Base-by-base conservation (phyloP, 1,140 invertebrate species). In the Vollenhovia emeryi region DNA sequence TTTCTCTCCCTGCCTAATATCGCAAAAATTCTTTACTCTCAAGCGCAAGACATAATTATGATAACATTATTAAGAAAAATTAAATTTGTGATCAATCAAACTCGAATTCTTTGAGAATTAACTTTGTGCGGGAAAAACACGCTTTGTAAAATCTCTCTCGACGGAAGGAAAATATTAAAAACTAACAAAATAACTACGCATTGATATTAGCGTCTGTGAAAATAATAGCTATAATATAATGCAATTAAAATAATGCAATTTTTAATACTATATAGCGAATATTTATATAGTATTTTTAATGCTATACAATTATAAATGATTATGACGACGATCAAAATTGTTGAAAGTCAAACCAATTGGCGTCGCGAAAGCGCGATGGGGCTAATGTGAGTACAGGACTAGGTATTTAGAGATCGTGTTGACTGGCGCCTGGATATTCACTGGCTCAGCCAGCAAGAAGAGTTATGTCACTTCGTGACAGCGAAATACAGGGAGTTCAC, bases 1-100 rank as follows among this genome's bases (percentile, higher is more conserved):
- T 55, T 11, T 57, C 9, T 45, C 11, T 45, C 0, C 36, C 21
- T 21, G 36, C 36, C 40, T 27, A 45, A 59, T 82, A 82, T 66
- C 18, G 33, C n/a, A 18, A 80, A 82, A 82, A 73, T 82, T 82
- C 78, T 57, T 82, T 43, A 82, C 33, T 13, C 30, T 45, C 18
- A 36, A 57, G 52, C 30, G 6, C 45, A 71, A 73, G 18, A 30
- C 6, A 5, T 57, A 71, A 71, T 73, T 57, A 55, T 43, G 24
- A 80, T 43, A 78, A 66, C n/a, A 71, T 71, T 69, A 43, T 27
- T 71, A 33, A 55, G 4, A 52, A 71, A 52, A 71, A 69, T 80
- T 24, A 43, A 71, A 57, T 71, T 43, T 43, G 18, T 30, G 27
- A 36, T 68, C 21, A 57, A 45, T 21, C n/a, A 30, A 8, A 27